Percentiles rank a stretch among this genome's conserved stretches.
Conservation (phyloP, 2,113 vertebrate genomes). For the Peucedramus taeniatus region DNA sequence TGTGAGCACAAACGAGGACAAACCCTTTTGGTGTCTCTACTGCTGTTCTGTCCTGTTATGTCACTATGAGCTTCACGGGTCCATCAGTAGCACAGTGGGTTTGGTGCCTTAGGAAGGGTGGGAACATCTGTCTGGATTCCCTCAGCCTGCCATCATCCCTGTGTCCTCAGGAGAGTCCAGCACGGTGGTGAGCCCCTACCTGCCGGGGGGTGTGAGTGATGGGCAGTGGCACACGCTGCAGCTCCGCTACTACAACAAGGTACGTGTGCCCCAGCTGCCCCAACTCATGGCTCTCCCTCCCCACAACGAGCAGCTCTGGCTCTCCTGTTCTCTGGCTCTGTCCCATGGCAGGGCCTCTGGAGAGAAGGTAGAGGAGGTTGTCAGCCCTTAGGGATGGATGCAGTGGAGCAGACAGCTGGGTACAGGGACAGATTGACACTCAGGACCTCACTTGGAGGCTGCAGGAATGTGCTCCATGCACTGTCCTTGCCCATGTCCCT, state of each 20-base stretch:
- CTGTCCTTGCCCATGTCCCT: background rate
- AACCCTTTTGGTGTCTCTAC: background rate
- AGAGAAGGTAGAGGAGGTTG: background rate
- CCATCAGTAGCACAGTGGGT: accelerated
- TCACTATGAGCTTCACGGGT: background rate
- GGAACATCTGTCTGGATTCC: accelerated
- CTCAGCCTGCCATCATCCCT: background rate
- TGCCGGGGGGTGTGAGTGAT: conserved; percentile 90
- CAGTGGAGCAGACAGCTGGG: background rate
- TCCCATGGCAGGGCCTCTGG: background rate
- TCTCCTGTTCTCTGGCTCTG: background rate
- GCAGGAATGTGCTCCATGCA: accelerated
- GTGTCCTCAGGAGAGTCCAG: conserved; percentile 85
- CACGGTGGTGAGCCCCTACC: conserved; percentile 90
- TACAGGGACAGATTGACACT: background rate
- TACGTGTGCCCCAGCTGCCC: background rate
- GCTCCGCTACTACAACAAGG: conserved; percentile 97
- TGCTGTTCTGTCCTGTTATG: background rate
- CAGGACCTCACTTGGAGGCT: background rate
- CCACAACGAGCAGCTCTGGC: accelerated
- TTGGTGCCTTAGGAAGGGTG: background rate
- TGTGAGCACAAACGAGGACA: background rate
- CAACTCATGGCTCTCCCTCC: accelerated
- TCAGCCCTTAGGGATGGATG: background rate
- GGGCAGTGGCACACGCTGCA: conserved; percentile 95